phyloP scores from a whole-genome alignment of 2,797 vertebrate genomes.

The Phataginus tricuspis region DNA sequence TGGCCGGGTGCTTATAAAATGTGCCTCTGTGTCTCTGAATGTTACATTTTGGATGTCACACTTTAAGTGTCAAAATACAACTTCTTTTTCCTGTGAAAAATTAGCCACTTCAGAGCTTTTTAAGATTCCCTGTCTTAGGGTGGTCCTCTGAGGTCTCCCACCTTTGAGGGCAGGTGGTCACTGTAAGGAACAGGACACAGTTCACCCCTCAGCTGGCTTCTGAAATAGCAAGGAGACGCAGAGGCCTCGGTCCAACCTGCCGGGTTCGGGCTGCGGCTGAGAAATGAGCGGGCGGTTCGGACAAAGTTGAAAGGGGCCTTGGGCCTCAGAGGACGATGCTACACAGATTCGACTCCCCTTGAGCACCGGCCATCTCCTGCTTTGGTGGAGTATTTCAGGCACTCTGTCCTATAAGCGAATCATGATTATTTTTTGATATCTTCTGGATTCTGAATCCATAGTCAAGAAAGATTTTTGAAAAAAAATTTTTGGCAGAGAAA shows the following conservation, averaged over 20 bases:
- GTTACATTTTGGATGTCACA: not conserved
- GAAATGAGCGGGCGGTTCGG: too few relatives aligned
- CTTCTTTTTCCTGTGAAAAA: slow-evolving; percentile 54
- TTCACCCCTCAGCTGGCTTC: not conserved
- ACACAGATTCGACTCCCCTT: not conserved
- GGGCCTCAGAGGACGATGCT: too few relatives aligned
- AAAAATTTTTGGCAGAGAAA: not conserved
- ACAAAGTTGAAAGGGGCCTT: accelerated
- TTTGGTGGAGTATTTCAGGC: not conserved
- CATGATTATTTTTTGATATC: not conserved
- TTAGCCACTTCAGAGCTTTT: not conserved
- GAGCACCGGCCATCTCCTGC: not conserved
- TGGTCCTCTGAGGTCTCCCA: too few relatives aligned
- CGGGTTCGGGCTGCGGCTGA: too few relatives aligned
- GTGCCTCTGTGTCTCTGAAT: slow-evolving; percentile 42
- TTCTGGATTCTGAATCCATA: not conserved
- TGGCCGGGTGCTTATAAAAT: not conserved
- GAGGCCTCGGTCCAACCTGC: not conserved
- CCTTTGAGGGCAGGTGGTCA: not conserved
- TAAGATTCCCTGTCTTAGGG: not conserved
- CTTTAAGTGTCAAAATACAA: not conserved
- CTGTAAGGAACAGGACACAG: not conserved
- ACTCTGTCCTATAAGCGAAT: not conserved
- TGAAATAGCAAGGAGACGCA: not conserved
- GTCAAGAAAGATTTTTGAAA: not conserved